Evolutionary conservation across 2,888 invertebrate genomes (phyloP).

Genomic region (Linnaemya tessellans): DNA sequence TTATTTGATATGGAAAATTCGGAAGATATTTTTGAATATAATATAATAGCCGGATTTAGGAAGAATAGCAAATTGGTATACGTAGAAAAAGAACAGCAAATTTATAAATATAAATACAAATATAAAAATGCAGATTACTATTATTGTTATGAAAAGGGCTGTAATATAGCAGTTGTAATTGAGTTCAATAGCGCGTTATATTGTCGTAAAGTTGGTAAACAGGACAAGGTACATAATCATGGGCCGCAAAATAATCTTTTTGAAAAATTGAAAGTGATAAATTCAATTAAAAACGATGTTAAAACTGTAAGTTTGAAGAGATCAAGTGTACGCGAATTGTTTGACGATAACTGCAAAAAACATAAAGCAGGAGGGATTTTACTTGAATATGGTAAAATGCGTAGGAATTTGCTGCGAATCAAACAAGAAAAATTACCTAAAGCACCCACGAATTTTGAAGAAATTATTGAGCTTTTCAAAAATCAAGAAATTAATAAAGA

Average conservation of each 20-base stretch:
- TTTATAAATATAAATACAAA: conserved; percentile 23
- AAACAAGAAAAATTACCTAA: conserved; percentile 45
- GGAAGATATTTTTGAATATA: conserved; percentile 39
- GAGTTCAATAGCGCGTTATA: conserved; percentile 24
- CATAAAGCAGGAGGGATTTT: no score
- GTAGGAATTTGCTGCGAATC: neutral
- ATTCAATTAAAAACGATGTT: conserved; percentile 32
- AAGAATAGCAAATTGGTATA: conserved; percentile 33
- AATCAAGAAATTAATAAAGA: conserved; percentile 47
- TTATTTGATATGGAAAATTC: conserved; percentile 7
- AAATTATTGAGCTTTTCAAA: conserved; percentile 52
- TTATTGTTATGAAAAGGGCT: conserved; percentile 25
- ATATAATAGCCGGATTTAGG: conserved; percentile 32
- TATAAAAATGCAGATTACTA: conserved; percentile 11
- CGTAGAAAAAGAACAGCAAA: conserved; percentile 25
- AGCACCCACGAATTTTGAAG: conserved; percentile 46
- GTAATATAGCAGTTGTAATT: conserved; percentile 29
- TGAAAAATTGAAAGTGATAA: conserved; percentile 39
- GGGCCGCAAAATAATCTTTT: conserved; percentile 41
- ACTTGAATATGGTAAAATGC: no score
- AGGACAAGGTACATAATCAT: conserved; percentile 40
- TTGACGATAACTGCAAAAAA: conserved; percentile 51
- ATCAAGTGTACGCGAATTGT: conserved; percentile 51
- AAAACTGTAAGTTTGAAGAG: conserved; percentile 48
- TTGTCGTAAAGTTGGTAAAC: conserved; percentile 11